Evolutionary conservation across 1,140 invertebrate genomes (phyloP).

Genomic region (Acromyrmex heyeri): DNA sequence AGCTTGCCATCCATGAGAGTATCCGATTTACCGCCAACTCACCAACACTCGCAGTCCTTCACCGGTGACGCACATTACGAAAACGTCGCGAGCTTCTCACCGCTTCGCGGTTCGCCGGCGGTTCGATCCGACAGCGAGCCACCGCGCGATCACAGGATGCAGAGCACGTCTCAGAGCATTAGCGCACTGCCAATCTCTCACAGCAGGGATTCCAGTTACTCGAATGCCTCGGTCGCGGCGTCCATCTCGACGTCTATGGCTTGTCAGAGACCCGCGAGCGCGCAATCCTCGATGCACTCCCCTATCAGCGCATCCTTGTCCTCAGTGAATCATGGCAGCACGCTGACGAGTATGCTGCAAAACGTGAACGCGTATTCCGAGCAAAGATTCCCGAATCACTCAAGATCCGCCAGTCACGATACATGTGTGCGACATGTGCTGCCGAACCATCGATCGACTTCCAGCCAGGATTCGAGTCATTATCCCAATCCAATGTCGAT

Average conservation of each 20-base stretch:
- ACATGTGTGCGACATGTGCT: slow-evolving; percentile 78
- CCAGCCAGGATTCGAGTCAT: slow-evolving; percentile 80
- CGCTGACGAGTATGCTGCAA: slow-evolving; percentile 27
- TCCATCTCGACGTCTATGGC: slow-evolving; percentile 70
- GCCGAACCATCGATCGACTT: slow-evolving; percentile 78
- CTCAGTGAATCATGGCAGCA: slow-evolving; percentile 33
- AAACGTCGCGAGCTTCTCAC: slow-evolving; percentile 82
- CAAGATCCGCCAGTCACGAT: slow-evolving; percentile 71
- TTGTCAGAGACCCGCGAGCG: slow-evolving; percentile 68
- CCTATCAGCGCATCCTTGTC: slow-evolving; percentile 51
- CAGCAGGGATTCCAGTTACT: slow-evolving; percentile 80
- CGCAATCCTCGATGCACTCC: slow-evolving; percentile 75
- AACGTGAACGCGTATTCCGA: slow-evolving; percentile 38
- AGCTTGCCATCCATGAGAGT: slow-evolving; percentile 85
- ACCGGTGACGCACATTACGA: slow-evolving; percentile 84
- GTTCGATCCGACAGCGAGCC: slow-evolving; percentile 66
- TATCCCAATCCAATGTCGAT: slow-evolving; percentile 44
- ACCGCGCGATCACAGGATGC: slow-evolving; percentile 54
- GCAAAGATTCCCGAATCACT: slow-evolving; percentile 51
- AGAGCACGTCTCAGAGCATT: slow-evolving; percentile 57
- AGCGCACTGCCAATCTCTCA: slow-evolving; percentile 62
- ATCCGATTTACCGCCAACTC: slow-evolving; percentile 79
- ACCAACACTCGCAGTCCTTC: slow-evolving; percentile 84
- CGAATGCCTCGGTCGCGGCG: slow-evolving; percentile 64
- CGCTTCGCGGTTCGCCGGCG: slow-evolving; percentile 73